These are phyloP conservation scores for Crenuchus spilurus DNA, from an alignment of 2,797 vertebrate species.

Conservation along the genomic window DNA sequence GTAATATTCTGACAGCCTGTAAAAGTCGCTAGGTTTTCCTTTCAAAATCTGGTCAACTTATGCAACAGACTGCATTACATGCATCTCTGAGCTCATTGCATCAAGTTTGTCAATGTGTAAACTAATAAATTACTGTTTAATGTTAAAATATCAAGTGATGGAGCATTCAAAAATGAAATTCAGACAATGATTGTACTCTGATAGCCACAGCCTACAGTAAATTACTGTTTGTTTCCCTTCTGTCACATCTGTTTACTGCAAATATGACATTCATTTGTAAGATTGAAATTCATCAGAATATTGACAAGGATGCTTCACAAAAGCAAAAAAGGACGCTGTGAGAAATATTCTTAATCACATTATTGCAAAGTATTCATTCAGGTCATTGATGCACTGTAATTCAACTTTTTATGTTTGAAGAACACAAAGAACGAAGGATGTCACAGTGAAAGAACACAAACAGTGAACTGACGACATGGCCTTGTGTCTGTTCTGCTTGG, in stretches of 20 bases:
- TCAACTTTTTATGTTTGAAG: background rate
- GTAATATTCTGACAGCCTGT: too few relatives aligned
- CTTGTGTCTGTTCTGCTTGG: background rate
- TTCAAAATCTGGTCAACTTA: too few relatives aligned
- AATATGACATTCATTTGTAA: constrained; percentile 1
- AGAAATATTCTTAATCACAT: constrained; percentile 9
- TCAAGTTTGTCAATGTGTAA: background rate
- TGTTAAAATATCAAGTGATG: background rate
- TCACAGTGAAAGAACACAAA: constrained; percentile 13
- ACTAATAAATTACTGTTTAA: background rate
- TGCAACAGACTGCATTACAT: too few relatives aligned
- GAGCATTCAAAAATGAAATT: background rate
- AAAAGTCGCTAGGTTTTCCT: too few relatives aligned
- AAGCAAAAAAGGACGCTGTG: constrained; percentile 4
- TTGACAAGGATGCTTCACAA: background rate
- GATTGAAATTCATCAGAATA: background rate
- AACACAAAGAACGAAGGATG: constrained; percentile 13
- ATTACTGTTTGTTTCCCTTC: constrained; percentile 12
- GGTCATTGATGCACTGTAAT: background rate
- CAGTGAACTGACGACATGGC: background rate
- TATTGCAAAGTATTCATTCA: constrained; percentile 18
- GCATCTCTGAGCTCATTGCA: background rate
- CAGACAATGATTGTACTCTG: background rate
- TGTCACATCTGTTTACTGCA: constrained; percentile 3
- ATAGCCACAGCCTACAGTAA: background rate